These are phyloP conservation scores for Bujurquina vittata DNA, from an alignment of 2,113 vertebrate genomes.

Conservation along the genomic window DNA sequence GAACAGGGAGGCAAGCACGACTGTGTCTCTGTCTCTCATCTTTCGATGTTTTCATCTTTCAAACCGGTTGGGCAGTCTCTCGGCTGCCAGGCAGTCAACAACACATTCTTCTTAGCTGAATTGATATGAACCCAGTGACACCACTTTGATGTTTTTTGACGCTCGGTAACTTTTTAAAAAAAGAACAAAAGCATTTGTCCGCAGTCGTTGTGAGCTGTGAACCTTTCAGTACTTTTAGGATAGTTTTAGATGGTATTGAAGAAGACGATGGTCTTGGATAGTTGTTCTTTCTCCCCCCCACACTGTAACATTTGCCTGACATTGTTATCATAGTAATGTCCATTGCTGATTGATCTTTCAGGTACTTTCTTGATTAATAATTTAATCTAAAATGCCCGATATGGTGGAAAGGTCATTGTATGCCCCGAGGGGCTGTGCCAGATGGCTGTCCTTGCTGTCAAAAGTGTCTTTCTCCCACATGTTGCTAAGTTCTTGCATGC, in stretches of 20 bases:
- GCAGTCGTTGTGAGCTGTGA: neutral
- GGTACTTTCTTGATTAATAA: neutral
- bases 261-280: neutral
- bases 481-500: too few relatives aligned
- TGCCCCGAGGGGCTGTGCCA: neutral
- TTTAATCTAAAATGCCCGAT: neutral
- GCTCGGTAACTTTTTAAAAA: neutral
- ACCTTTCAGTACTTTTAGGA: neutral
- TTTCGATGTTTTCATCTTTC: conserved; percentile 14
- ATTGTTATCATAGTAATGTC: neutral
- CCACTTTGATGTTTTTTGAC: neutral
- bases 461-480: too few relatives aligned
- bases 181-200: neutral
- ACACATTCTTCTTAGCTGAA: conserved; percentile 22
- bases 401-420: neutral
- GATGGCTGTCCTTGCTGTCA: neutral
- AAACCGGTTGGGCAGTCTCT: conserved; percentile 45
- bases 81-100: conserved; percentile 5
- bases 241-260: neutral
- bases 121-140: neutral
- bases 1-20: neutral
- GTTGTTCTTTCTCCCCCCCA: neutral
- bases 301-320: neutral
- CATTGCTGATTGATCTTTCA: neutral
- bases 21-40: conserved; percentile 12